Base-by-base conservation (phyloP, 2,888 invertebrate genomes). In the Trichopria drosophilae region DNA sequence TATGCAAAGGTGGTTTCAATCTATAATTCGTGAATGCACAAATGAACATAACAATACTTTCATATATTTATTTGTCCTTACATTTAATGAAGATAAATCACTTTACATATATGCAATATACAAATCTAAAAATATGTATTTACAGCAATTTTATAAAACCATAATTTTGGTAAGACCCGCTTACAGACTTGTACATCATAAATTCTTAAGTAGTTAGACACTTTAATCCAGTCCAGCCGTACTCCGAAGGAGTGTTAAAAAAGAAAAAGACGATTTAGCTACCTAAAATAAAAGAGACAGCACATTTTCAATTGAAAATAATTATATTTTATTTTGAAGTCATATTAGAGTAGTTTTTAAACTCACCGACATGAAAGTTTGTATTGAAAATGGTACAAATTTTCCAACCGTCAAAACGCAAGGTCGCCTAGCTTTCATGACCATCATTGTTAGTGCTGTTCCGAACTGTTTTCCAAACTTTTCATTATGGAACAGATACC, bases 281-380 rank as follows among this genome's bases (percentile, higher is more conserved):
- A 52, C 55, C 55, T 55, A 18, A 35, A 43, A 43, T 7, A 28
- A 26, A 24, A 49, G 35, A 44, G 7, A 40, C 4, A 9, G n/a
- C 19, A 15, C 23, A 13, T 22, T 10, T 6, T n/a, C n/a, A 10
- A 4, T 12, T 35, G 23, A 10, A 9, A 12, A 24, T 22, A 9
- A n/a, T 20, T 34, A 9, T 19, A 4, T 19, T 20, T 22, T 3
- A 22, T 19, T 29, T 18, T 6, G n/a, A 42, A 34, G n/a, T 39
- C 18, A 31, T 19, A 16, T 10, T 22, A 16, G 22, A 36, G n/a
- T 19, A 40, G 18, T 24, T 19, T 31, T 18, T 19, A 7, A 24
- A 39, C 28, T 24, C 48, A 60, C 59, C 54, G 53, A 47, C 12
- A 57, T 45, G 28, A 59, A 59, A n/a, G 51, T 58, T 3, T 55